Conservation (phyloP, 2,888 invertebrate genomes). For the Netelia fuscicornis region DNA sequence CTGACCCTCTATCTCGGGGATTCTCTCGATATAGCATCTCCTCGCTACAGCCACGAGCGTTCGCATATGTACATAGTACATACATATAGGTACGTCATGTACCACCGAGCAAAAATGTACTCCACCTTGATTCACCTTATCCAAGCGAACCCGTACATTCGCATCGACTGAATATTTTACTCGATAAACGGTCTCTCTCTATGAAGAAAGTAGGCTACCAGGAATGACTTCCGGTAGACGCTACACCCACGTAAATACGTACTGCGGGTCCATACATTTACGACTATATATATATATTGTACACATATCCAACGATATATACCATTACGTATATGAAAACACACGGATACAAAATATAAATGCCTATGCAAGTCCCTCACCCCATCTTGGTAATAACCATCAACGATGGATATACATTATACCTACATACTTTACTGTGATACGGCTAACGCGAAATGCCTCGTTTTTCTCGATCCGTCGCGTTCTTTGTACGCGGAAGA, state of each 20-base stretch:
- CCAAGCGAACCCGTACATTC: constrained; percentile 70
- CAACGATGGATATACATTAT: background rate
- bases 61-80: background rate
- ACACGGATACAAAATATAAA: background rate
- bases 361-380: background rate
- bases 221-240: constrained; percentile 42
- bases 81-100: background rate
- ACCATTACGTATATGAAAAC: background rate
- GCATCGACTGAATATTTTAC: constrained; percentile 75
- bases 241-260: constrained; percentile 36
- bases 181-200: constrained; percentile 74
- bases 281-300: background rate
- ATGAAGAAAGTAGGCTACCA: constrained; percentile 65
- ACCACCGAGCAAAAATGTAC: constrained; percentile 20
- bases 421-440: background rate
- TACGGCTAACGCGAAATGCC: too few species aligned
- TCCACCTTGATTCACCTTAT: constrained; percentile 70
- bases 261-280: constrained; percentile 5
- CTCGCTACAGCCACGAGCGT: background rate
- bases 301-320: background rate
- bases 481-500: too few species aligned
- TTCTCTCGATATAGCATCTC: constrained; percentile 10
- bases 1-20: constrained; percentile 5
- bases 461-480: too few species aligned
- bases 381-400: background rate